Conservation (phyloP, 1,140 invertebrate genomes). For the Scaptomyza graminum region DNA sequence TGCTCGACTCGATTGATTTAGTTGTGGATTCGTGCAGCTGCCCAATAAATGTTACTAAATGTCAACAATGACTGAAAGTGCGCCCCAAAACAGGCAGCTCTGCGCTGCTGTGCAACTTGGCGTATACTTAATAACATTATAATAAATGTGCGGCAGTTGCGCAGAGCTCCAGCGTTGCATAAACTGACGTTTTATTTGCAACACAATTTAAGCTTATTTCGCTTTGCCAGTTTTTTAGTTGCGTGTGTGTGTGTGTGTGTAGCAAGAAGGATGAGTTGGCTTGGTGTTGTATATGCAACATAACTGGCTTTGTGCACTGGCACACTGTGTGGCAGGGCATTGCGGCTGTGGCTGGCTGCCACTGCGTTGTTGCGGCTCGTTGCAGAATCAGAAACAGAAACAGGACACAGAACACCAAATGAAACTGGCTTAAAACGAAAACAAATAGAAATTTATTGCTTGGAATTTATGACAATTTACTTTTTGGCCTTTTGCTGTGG, state of each 20-base stretch:
- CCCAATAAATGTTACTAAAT: constrained; percentile 52
- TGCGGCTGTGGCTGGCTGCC: constrained; percentile 5
- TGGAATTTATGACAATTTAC: constrained; percentile 79
- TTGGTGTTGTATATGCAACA: constrained; percentile 8
- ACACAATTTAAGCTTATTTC: constrained; percentile 9
- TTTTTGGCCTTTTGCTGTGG: constrained; percentile 28
- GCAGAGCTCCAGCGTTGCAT: constrained; percentile 31
- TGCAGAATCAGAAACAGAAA: not conserved
- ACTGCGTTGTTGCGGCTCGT: constrained; percentile 3
- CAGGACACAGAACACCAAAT: constrained; percentile 5
- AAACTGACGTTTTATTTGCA: constrained; percentile 37
- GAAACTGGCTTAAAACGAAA: constrained; percentile 67
- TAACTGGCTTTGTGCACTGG: constrained; percentile 21
- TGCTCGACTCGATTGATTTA: constrained; percentile 13
- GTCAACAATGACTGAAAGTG: constrained; percentile 40
- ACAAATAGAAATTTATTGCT: constrained; percentile 83
- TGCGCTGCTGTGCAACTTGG: constrained; percentile 21
- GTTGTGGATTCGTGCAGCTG: constrained; percentile 36
- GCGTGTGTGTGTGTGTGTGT: not conserved
- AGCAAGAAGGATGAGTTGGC: constrained; percentile 4
- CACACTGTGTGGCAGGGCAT: constrained; percentile 5
- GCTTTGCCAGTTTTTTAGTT: not conserved
- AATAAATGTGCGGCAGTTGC: constrained; percentile 37
- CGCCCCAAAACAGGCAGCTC: not conserved
- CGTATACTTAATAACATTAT: constrained; percentile 61